A percentile compares a stretch with the other conserved stretches of the same genome.
Evolutionary conservation across 2,113 vertebrate species (phyloP).

Genomic region (Turdus rufiventris): DNA sequence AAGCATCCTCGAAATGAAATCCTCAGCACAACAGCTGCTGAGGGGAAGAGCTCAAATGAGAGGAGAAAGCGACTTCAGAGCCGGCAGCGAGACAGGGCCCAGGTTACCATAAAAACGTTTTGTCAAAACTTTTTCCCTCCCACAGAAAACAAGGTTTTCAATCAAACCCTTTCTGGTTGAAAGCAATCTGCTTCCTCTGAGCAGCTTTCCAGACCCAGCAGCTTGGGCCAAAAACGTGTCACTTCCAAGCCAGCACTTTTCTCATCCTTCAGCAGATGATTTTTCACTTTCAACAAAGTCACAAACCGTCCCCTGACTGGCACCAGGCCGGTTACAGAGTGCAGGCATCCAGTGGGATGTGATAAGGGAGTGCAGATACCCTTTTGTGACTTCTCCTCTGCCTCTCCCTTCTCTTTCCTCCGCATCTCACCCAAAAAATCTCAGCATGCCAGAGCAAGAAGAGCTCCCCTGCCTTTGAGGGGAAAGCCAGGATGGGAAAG

Average conservation of each 20-base stretch:
- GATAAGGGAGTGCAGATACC: not conserved
- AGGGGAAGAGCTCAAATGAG: not conserved
- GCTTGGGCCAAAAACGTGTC: constrained; percentile 8
- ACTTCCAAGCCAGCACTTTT: not conserved
- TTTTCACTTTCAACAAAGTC: not conserved
- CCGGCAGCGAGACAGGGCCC: not conserved
- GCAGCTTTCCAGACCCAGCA: not conserved
- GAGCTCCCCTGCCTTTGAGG: not conserved
- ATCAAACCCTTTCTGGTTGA: not conserved
- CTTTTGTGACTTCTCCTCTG: not conserved
- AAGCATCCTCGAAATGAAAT: fast-evolving
- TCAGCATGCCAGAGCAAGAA: not conserved
- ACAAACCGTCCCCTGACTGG: not conserved
- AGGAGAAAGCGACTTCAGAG: not conserved
- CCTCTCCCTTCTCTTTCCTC: not conserved
- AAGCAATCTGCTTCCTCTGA: constrained; percentile 9
- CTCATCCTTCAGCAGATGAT: not conserved
- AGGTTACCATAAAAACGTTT: not conserved
- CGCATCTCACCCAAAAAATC: fast-evolving
- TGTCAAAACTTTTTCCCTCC: not conserved
- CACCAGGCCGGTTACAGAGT: not conserved
- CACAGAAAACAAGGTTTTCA: constrained; percentile 9
- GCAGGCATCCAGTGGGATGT: not conserved
- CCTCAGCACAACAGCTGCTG: not conserved
- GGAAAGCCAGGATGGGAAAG: not conserved